Conservation (phyloP, 2,888 invertebrate genomes). For the Hyles lineata region DNA sequence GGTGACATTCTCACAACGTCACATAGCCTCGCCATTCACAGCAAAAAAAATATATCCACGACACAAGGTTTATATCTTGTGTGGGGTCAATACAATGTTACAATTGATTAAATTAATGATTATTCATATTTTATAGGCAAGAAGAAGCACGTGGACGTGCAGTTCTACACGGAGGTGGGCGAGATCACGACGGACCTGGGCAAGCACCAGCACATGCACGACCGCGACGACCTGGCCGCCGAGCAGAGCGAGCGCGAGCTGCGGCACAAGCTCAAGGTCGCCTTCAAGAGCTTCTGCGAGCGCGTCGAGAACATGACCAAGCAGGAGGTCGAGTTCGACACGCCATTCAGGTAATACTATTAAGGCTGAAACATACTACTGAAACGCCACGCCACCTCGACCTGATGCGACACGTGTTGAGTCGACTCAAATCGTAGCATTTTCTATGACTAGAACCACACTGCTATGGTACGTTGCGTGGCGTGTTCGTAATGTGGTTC, state of each 20-base stretch:
- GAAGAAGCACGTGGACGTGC: constrained; percentile 99
- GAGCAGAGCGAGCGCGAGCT: constrained; percentile 99
- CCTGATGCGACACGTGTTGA: no score
- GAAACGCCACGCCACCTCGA: no score
- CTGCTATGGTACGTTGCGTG: no score
- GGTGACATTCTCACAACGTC: no score
- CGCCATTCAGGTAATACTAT: constrained; percentile 91
- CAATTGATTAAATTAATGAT: not conserved
- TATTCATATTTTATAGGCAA: constrained; percentile 79
- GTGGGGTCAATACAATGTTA: no score
- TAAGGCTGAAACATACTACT: no score
- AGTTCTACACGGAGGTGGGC: constrained; percentile 99
- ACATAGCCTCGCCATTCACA: no score
- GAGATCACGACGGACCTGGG: constrained; percentile 99
- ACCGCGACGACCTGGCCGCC: constrained; percentile 98
- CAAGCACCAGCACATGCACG: constrained; percentile 99
- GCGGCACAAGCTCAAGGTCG: constrained; percentile 97
- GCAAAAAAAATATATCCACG: no score
- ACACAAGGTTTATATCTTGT: no score
- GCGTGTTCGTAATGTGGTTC: no score
- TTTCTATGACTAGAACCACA: no score
- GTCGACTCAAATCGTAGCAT: no score
- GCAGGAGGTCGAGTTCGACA: constrained; percentile 98
- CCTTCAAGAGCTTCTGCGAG: constrained; percentile 99
- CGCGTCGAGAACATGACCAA: constrained; percentile 98